Evolutionary conservation across 2,113 vertebrate genomes (phyloP).

Genomic region (Anser cygnoides): DNA sequence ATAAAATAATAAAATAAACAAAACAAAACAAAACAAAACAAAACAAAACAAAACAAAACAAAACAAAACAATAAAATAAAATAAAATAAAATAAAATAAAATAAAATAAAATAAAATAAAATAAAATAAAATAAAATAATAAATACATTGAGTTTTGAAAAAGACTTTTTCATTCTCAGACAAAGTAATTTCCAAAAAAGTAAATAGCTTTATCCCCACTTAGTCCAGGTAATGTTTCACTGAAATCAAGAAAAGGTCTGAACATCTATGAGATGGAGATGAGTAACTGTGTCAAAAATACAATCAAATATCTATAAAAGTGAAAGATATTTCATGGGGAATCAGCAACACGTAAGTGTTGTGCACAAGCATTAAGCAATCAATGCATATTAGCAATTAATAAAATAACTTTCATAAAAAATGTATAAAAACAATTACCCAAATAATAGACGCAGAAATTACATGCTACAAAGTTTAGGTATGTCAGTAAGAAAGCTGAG

Average conservation of each 20-base stretch:
- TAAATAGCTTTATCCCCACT: not conserved
- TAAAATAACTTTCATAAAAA: not conserved
- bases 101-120: too few relatives aligned
- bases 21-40: too few relatives aligned
- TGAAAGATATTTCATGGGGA: not conserved
- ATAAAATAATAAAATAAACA: too few relatives aligned
- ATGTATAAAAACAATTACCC: not conserved
- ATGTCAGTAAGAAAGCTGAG: not conserved
- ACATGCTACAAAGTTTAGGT: not conserved
- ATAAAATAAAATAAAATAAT: not conserved
- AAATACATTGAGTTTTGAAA: not conserved
- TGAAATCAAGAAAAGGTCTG: not conserved
- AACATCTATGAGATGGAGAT: not conserved
- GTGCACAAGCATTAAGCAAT: not conserved
- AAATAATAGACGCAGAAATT: not conserved
- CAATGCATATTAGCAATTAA: not conserved
- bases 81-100: too few relatives aligned
- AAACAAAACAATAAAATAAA: too few relatives aligned
- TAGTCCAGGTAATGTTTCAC: not conserved
- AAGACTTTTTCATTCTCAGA: not conserved
- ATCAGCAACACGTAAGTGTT: not conserved
- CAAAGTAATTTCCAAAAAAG: not conserved
- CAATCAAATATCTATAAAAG: not conserved
- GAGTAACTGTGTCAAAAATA: not conserved
- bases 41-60: too few relatives aligned